Conservation (phyloP, 2,797 vertebrate species). For the Danio kyathit region DNA sequence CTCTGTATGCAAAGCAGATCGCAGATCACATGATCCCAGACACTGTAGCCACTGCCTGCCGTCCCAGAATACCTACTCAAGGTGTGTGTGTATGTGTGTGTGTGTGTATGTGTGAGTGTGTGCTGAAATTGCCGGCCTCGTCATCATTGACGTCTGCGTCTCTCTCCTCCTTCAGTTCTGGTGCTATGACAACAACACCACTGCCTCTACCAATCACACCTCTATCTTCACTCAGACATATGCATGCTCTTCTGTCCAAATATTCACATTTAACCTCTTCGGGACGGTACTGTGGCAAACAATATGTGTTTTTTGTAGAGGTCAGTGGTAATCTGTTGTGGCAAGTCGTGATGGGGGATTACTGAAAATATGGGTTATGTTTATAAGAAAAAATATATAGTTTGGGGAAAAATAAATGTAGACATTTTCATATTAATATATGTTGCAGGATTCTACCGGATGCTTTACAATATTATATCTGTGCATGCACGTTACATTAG, state of each 20-base stretch:
- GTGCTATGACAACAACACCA: constrained; percentile 78
- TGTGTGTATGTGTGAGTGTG: constrained; percentile 1
- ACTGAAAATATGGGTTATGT: no score
- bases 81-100: constrained; percentile 32
- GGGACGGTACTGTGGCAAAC: not conserved
- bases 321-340: not conserved
- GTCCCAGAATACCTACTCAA: constrained; percentile 6
- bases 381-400: no score
- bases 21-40: constrained; percentile 59
- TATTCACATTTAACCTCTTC: constrained; percentile 17
- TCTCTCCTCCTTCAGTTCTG: constrained; percentile 67
- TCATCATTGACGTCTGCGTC: constrained; percentile 68
- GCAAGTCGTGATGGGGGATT: not conserved
- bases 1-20: constrained; percentile 65
- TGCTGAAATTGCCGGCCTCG: constrained; percentile 62
- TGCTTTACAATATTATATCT: no score
- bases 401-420: no score
- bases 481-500: no score
- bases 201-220: constrained; percentile 65
- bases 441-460: no score
- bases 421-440: no score
- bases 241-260: constrained; percentile 42
- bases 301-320: not conserved
- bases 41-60: constrained; percentile 27
- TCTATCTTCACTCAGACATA: constrained; percentile 59